Base-by-base conservation (phyloP, 1,140 invertebrate genomes). In the Drosophila kikkawai region DNA sequence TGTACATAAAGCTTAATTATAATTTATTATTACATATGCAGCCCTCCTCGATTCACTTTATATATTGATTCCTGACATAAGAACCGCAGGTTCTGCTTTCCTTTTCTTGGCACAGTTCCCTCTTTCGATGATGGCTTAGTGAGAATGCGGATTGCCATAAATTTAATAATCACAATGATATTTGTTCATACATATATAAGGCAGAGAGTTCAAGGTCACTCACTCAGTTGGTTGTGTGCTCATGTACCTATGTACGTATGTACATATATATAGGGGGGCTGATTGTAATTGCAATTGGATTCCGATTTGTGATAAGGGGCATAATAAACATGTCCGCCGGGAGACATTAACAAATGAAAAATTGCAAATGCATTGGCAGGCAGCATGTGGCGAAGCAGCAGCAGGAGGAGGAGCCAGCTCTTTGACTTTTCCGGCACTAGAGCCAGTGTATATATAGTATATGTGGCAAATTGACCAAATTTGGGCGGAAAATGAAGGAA, bases 121-220 rank as follows among this genome's bases (percentile, higher is more conserved):
- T 34, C 57, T 34, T 26, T 50, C 58, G 32, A 37, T 26, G 42
- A 5, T 32, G 36, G 17, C 45, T 63, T 11, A 26, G 37, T 39
- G 47, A 44, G 37, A 26, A 41, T 75, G 81, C 51, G 65, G 63
- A 71, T 65, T 67, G 82, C 75, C 66, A 87, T 87, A 79, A 86
- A 86, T 87, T 82, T 64, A 79, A 87, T 86, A 87, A 87, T 82
- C 82, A 55, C 64, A 79, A 86, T 67, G 75, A 68, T 56, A 82
- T 78, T 63, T 78, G 59, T 66, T 50, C 67, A 22, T 7, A 56
- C 50, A 53, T 75, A 67, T 39, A 76, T 56, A 55, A 59, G 51
- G 67, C 36, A 39, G 42, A 45, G 37, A 83, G 83, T 86, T 86
- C 84, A 86, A 86, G 83, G 84, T 87, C 76, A 74, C 39, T 45